Evolutionary conservation across 2,113 vertebrate species (phyloP).

Genomic region (Leucopsar rothschildi): DNA sequence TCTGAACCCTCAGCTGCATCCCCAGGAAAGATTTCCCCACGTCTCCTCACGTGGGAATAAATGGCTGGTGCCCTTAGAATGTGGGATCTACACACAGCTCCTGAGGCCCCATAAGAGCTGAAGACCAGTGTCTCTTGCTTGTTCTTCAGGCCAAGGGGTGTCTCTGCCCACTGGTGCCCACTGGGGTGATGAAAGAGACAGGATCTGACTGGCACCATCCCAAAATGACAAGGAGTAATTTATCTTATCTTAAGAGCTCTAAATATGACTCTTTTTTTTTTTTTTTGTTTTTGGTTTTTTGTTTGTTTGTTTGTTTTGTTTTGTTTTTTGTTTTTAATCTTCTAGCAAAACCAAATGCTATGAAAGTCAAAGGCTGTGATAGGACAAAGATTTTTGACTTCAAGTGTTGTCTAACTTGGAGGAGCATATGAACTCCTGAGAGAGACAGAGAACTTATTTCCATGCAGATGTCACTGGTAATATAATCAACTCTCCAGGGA

Average conservation of each 20-base stretch:
- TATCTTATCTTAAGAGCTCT: background rate
- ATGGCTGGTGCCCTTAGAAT: background rate
- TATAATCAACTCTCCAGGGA: conserved; percentile 8
- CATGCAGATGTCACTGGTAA: background rate
- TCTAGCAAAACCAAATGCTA: background rate
- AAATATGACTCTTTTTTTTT: background rate
- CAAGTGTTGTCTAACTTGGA: conserved; percentile 22
- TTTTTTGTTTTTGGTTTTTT: background rate
- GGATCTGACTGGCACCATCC: background rate
- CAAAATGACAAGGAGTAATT: background rate
- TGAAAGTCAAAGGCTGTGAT: background rate
- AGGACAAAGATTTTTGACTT: conserved; percentile 1
- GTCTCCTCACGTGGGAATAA: background rate
- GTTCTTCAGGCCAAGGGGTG: background rate
- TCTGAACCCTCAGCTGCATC: background rate
- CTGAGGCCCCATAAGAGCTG: background rate
- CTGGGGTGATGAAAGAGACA: background rate
- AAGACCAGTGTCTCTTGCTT: background rate
- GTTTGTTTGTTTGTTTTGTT: too few species aligned
- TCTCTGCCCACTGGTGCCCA: background rate
- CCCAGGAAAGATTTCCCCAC: background rate
- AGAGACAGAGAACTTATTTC: conserved; percentile 11
- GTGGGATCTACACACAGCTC: background rate
- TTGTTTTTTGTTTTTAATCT: background rate
- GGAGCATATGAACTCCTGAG: conserved; percentile 1